Percentiles rank a stretch among this genome's conserved stretches.
Evolutionary conservation across 2,797 vertebrate genomes (phyloP).

Genomic region (Chromobotia macracanthus): DNA sequence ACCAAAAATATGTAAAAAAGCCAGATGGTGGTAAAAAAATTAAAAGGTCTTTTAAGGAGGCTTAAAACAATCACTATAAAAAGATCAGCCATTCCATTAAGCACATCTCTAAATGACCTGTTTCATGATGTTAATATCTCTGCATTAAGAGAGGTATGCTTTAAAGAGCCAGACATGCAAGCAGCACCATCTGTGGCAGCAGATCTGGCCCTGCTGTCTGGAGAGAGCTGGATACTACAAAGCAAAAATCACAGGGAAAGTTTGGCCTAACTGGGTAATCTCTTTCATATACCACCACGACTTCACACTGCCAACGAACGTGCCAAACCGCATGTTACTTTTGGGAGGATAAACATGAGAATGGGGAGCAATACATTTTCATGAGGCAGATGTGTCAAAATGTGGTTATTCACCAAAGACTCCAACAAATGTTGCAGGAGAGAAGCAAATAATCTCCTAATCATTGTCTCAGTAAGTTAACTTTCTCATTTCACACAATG

Average conservation of each 20-base stretch:
- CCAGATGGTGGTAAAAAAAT: not conserved
- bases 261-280: conserved; percentile 57
- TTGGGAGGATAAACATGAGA: conserved; percentile 27
- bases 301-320: not conserved
- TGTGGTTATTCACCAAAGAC: conserved; percentile 20
- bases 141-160: conserved; percentile 4
- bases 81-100: not conserved
- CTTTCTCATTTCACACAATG: conserved; percentile 62
- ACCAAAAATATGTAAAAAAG: no score
- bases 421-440: conserved; percentile 22
- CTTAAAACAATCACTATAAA: not conserved
- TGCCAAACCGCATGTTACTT: conserved; percentile 40
- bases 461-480: conserved; percentile 51
- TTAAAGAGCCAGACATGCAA: conserved; percentile 24
- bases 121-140: conserved; percentile 16
- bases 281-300: conserved; percentile 20
- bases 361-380: conserved; percentile 47
- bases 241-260: conserved; percentile 48
- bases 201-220: conserved; percentile 52
- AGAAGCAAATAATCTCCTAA: conserved; percentile 22
- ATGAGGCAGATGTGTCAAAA: conserved; percentile 61
- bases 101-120: conserved; percentile 12
- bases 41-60: no score
- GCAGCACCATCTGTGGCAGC: conserved; percentile 28
- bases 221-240: conserved; percentile 56